Percentiles rank a stretch among this genome's conserved stretches.
These are phyloP conservation scores for Toxotes jaculatrix DNA, from an alignment of 2,113 vertebrate genomes.

Conservation along the genomic window DNA sequence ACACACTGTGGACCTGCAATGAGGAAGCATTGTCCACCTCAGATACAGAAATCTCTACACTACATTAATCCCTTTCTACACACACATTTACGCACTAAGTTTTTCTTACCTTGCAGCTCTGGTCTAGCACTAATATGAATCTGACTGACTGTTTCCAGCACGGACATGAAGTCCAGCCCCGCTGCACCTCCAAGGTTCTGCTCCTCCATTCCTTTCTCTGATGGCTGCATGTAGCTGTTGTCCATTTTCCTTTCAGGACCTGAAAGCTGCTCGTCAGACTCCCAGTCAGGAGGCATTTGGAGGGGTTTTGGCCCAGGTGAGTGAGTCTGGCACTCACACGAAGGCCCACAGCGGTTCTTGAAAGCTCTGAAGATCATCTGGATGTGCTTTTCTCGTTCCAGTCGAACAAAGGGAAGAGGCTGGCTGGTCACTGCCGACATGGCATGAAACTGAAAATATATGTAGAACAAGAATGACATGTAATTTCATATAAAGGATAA, in stretches of 20 bases:
- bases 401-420: conserved; percentile 79
- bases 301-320: conserved; percentile 25
- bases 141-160: conserved; percentile 75
- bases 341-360: conserved; percentile 51
- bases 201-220: conserved; percentile 1
- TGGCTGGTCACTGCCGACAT: conserved; percentile 83
- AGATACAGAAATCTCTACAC: not conserved
- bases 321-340: conserved; percentile 48
- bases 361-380: conserved; percentile 77
- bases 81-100: not conserved
- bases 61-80: not conserved
- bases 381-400: conserved; percentile 86
- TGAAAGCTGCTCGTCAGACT: conserved; percentile 14
- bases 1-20: conserved; percentile 84
- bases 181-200: conserved; percentile 4
- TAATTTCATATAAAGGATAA: not conserved
- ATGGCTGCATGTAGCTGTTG: not conserved
- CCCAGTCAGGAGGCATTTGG: conserved; percentile 1
- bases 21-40: not conserved
- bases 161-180: conserved; percentile 57
- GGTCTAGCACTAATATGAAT: conserved; percentile 83
- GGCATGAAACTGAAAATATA: conserved; percentile 35
- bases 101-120: conserved; percentile 77
- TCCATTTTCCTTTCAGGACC: conserved; percentile 7
- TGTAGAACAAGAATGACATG: not conserved